A percentile compares a stretch with the other conserved stretches of the same genome.
These are phyloP conservation scores for Tenthredo livida DNA, from an alignment of 2,888 invertebrate genomes.

Conservation along the genomic window DNA sequence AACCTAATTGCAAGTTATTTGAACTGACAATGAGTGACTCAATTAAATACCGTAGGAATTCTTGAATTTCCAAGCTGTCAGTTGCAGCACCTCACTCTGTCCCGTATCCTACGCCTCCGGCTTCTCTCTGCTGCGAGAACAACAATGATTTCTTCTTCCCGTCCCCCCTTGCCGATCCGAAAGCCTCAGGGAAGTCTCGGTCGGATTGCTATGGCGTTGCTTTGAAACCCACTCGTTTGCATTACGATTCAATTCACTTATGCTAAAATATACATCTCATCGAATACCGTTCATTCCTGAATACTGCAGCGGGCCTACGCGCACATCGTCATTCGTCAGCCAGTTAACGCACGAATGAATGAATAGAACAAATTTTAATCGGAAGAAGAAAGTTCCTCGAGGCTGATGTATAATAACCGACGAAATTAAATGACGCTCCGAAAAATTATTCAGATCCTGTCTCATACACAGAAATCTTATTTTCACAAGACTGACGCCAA, in stretches of 20 bases:
- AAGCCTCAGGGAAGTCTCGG: slow-evolving; percentile 46
- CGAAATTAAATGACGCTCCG: background rate
- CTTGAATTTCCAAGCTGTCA: slow-evolving; percentile 63
- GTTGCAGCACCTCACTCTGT: slow-evolving; percentile 49
- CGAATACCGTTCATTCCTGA: background rate
- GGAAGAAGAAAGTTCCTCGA: background rate
- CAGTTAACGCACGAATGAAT: background rate
- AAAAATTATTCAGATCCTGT: background rate
- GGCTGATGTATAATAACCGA: background rate
- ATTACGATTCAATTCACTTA: slow-evolving; percentile 51
- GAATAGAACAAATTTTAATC: background rate
- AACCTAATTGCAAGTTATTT: slow-evolving; percentile 42
- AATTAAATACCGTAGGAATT: slow-evolving; percentile 52
- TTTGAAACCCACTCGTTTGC: slow-evolving; percentile 46
- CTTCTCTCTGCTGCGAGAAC: slow-evolving; percentile 55
- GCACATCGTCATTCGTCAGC: background rate
- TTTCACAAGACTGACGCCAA: background rate
- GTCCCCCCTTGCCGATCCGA: slow-evolving; percentile 46
- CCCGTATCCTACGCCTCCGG: slow-evolving; percentile 55
- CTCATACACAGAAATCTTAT: background rate
- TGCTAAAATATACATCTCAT: slow-evolving; percentile 44
- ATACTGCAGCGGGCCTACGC: background rate
- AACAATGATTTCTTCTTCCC: slow-evolving; percentile 56
- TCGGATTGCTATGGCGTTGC: slow-evolving; percentile 9
- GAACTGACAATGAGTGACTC: slow-evolving; percentile 44